Conservation (phyloP, 2,888 invertebrate genomes). For the Cheiracanthium punctorium region DNA sequence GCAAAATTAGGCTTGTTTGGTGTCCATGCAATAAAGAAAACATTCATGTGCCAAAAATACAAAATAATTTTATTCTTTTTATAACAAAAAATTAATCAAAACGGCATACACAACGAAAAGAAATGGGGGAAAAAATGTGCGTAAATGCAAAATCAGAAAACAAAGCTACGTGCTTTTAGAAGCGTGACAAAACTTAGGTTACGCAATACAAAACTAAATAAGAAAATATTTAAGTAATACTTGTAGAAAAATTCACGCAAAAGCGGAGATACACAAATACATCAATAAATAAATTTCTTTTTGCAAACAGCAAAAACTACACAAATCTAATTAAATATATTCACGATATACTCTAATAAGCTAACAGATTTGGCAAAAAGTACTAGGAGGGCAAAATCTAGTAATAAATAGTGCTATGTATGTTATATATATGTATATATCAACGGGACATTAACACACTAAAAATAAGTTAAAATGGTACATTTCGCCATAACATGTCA, state of each 20-base stretch:
- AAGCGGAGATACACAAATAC: slow-evolving; percentile 29
- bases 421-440: slow-evolving; percentile 64
- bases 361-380: slow-evolving; percentile 68
- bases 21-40: slow-evolving; percentile 56
- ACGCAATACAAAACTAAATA: slow-evolving; percentile 37
- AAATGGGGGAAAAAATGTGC: no score
- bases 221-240: slow-evolving; percentile 3
- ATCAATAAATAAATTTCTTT: slow-evolving; percentile 28
- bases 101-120: slow-evolving; percentile 44
- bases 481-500: slow-evolving; percentile 68
- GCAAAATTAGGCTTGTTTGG: slow-evolving; percentile 34
- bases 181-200: slow-evolving; percentile 67
- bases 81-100: slow-evolving; percentile 30
- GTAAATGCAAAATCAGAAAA: slow-evolving; percentile 15
- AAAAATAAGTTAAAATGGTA: slow-evolving; percentile 70
- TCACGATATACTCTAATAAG: slow-evolving; percentile 60
- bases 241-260: background rate
- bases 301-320: slow-evolving; percentile 49
- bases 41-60: slow-evolving; percentile 38
- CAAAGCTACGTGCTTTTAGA: slow-evolving; percentile 56
- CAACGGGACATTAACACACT: slow-evolving; percentile 66
- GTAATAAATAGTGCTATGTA: slow-evolving; percentile 63
- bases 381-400: slow-evolving; percentile 61
- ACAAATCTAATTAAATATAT: slow-evolving; percentile 42
- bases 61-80: slow-evolving; percentile 47